phyloP scores from a whole-genome alignment of 30 jellyfish, hydroid and myxozoan species.

The Aurelia aurita region DNA sequence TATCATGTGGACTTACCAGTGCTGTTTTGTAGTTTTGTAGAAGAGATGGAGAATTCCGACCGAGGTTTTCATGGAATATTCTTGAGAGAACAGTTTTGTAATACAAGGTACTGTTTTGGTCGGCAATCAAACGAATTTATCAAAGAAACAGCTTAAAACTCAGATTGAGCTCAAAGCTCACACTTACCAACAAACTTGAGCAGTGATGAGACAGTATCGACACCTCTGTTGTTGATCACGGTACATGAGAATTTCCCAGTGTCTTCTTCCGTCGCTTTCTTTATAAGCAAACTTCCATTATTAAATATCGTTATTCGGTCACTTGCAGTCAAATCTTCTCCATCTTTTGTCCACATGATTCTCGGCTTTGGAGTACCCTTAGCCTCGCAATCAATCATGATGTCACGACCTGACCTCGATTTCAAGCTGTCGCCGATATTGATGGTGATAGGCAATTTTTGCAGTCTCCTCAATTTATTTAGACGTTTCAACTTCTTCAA shows the following conservation, averaged over 20 bases:
- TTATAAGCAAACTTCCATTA: conserved; percentile 74
- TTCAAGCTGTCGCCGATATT: conserved; percentile 70
- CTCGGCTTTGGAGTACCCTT: conserved; percentile 82
- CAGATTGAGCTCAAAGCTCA: not conserved
- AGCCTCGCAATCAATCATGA: conserved; percentile 74
- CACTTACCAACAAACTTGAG: conserved; percentile 63
- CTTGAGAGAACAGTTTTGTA: too few species aligned
- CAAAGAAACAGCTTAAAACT: too few species aligned
- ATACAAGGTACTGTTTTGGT: too few species aligned
- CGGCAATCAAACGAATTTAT: too few species aligned
- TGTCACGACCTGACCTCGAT: conserved; percentile 63
- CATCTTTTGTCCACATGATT: conserved; percentile 76
- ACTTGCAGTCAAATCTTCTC: conserved; percentile 20
- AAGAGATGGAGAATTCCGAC: too few species aligned
- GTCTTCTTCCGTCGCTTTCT: conserved; percentile 39
- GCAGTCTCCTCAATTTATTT: too few species aligned
- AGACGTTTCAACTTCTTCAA: too few species aligned
- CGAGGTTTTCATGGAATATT: too few species aligned
- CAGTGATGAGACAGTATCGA: conserved; percentile 42
- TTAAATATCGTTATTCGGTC: conserved; percentile 14
- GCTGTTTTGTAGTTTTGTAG: too few species aligned
- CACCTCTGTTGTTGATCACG: conserved; percentile 76
- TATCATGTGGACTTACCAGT: too few species aligned
- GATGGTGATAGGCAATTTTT: not conserved
- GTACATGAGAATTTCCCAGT: conserved; percentile 73